Evolutionary conservation across 2,888 invertebrate species (phyloP), one percentile per base, ranked within the genome.

Genomic region (Phrixothrix hirtus): DNA sequence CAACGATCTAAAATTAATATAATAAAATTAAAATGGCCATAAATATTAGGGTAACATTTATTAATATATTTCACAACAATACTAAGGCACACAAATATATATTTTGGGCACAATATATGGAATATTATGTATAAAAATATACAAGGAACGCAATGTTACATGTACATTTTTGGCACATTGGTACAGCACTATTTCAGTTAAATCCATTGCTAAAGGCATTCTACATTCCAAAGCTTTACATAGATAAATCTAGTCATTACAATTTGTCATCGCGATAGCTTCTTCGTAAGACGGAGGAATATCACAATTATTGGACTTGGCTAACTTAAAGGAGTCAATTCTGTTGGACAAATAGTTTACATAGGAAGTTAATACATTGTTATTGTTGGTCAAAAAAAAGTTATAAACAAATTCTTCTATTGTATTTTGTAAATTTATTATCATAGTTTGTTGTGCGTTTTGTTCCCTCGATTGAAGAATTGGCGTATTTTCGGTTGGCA

Each of bases 21-120:
- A n/a, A n/a, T n/a, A n/a, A n/a, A n/a, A n/a, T 17, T 48, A 57
- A 14, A 44, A 52, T 26, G 29, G 30, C 6, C 29, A 30, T 15
- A 15, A 11, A 12, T 21, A n/a, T n/a, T n/a, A n/a, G n/a, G n/a
- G n/a, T n/a, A n/a, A n/a, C n/a, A n/a, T n/a, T n/a, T n/a, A n/a
- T n/a, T n/a, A n/a, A n/a, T n/a, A n/a, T n/a, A n/a, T n/a, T n/a
- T n/a, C n/a, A n/a, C n/a, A n/a, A n/a, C n/a, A n/a, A n/a, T n/a
- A n/a, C 21, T 21, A 21, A 21, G 21, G 21, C 21, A 21, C 21
- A 21, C 21, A 21, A 21, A 21, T 21, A 21, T 7, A 21, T 7
- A 21, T 7, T 21, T 21, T 21, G 21, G 21, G 7, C 3, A 21
- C 3, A 21, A 21, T 21, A 7, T 21, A 21, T 7, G 4, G 21